These are phyloP conservation scores for Huso huso DNA, from an alignment of 2,797 vertebrate genomes.

Conservation along the genomic window DNA sequence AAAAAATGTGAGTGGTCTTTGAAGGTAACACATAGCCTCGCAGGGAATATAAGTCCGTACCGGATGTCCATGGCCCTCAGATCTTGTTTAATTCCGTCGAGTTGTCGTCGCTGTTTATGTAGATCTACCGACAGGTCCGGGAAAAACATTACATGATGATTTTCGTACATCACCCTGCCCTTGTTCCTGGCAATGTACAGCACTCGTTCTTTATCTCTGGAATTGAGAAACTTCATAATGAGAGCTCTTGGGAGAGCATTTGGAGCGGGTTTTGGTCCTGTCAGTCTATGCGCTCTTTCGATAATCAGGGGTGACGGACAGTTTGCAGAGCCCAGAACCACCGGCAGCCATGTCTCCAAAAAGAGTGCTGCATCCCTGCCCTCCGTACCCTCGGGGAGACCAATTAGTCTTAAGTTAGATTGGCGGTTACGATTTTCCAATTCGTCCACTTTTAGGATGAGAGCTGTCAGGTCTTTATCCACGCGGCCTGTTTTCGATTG, in stretches of 20 bases:
- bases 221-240: not conserved
- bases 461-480: too few species aligned
- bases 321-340: constrained; percentile 3
- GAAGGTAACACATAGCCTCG: not conserved
- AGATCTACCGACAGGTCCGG: constrained; percentile 8
- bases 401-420: not conserved
- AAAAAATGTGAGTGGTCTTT: too few species aligned
- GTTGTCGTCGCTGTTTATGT: not conserved
- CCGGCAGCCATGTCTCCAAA: constrained; percentile 6
- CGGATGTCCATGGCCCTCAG: constrained; percentile 10
- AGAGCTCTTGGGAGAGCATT: not conserved
- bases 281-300: constrained; percentile 1
- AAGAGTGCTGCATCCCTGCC: not conserved
- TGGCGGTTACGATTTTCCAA: too few species aligned
- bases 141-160: constrained; percentile 18
- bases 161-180: not conserved
- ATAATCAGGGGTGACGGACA: not conserved
- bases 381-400: constrained; percentile 5
- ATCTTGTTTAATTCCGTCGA: constrained; percentile 11
- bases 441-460: too few species aligned
- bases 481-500: too few species aligned
- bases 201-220: constrained; percentile 7
- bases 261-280: not conserved
- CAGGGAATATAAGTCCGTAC: not conserved
- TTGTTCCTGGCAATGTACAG: constrained; percentile 12